Evolutionary conservation across 2,113 vertebrate genomes (phyloP).

Genomic region (Rutilus rutilus): DNA sequence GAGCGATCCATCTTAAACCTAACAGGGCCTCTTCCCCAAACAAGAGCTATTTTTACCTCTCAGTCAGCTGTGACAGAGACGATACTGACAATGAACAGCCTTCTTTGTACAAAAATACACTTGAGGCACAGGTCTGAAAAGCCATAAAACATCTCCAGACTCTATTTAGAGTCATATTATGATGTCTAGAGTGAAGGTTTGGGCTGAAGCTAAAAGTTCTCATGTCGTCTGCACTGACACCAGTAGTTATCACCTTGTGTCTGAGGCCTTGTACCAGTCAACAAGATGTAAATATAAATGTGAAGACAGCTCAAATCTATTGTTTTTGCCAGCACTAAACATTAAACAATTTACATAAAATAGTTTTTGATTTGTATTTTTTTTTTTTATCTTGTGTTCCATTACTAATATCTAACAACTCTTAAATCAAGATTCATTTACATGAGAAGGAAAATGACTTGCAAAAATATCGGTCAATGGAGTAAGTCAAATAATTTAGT

Average conservation of each 20-base stretch:
- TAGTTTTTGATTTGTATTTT: no score
- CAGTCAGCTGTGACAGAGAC: conserved; percentile 53
- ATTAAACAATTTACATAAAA: no score
- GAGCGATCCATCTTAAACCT: conserved; percentile 35
- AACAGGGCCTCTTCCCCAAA: conserved; percentile 49
- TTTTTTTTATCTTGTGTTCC: no score
- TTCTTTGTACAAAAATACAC: conserved; percentile 47
- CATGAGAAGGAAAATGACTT: no score
- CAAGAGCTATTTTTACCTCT: conserved; percentile 56
- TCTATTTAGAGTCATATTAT: not conserved
- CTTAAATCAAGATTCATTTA: no score
- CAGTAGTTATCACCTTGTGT: not conserved
- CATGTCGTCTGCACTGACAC: not conserved
- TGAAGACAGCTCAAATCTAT: not conserved
- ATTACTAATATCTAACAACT: no score
- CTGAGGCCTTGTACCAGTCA: not conserved
- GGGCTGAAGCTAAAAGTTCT: not conserved
- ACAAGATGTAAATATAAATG: not conserved
- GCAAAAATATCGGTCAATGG: no score
- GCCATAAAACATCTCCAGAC: not conserved
- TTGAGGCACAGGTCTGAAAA: conserved; percentile 5
- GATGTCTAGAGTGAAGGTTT: not conserved
- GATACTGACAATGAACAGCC: conserved; percentile 52
- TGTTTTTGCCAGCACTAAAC: no score
- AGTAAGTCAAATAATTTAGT: no score